Evolutionary conservation across 30 jellyfish, hydroid and myxozoan species (phyloP), one percentile per base, ranked within the genome.

Genomic region (Hydra vulgaris): DNA sequence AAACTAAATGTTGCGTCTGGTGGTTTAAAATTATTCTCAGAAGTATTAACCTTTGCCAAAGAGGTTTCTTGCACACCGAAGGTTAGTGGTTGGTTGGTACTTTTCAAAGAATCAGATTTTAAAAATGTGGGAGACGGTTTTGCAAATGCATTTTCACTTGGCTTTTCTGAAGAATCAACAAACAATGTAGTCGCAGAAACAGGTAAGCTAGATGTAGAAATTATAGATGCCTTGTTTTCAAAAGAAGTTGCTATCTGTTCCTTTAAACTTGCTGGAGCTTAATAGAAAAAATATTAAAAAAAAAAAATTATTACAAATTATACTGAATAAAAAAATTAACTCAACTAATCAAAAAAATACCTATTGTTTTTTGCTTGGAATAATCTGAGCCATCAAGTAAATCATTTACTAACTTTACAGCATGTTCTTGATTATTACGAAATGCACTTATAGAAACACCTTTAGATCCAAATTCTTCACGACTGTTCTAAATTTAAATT

Each of bases 371-470:
- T 40, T 40, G 61, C 12, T 40, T 40, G 12, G 61, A 40, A 40
- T 3, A 40, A 19, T 81, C 96, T 18, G 67, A 61, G 0, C 77
- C 92, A 25, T 82, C 85, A 15, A 87, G 81, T 22, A 87, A 55
- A 17, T 78, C 92, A 26, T 67, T 87, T 17, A 74, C 90, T 71
- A 88, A 23, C 17, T 87, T 83, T 24, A 81, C 70, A 15, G 88
- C 96, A 18, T 86, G 87, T 25, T 88, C 79, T 56, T 83, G 89
- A 25, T 79, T 89, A 19, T 84, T 84, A n/a, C 85, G 81, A 81
- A 55, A 88, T 17, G 96, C 96, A 17, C 79, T 88, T 18, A 76
- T 68, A 23, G 96, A 67, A 24, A 82, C 94, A 17, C 96, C 96
- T 25, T 72, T 73, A 7, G 52, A 76, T 3, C 96, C 96, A 75